Conservation (phyloP, 2,888 invertebrate species). For the Oscheius myriophilus region DNA sequence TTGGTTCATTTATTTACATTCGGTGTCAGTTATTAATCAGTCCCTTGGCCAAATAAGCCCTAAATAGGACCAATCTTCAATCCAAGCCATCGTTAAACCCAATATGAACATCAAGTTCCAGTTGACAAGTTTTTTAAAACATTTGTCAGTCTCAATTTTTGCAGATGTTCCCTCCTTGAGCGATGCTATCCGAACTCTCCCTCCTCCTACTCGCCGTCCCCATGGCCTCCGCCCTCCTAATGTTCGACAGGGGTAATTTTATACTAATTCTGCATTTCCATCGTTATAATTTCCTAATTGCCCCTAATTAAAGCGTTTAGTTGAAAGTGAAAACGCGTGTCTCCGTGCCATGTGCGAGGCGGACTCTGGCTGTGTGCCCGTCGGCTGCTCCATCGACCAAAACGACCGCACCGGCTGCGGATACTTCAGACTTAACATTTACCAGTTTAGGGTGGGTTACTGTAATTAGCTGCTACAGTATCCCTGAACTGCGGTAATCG, state of each 20-base stretch:
- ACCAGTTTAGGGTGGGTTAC: conserved; percentile 63
- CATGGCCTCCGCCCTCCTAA: conserved; percentile 29
- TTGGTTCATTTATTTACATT: no score
- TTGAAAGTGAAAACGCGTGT: conserved; percentile 63
- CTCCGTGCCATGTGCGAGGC: conserved; percentile 67
- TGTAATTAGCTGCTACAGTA: background rate
- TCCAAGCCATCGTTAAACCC: no score
- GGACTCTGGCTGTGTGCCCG: conserved; percentile 66
- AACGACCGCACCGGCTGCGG: conserved; percentile 67
- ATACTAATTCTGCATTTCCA: background rate
- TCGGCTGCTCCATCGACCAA: conserved; percentile 64
- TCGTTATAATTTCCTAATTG: background rate
- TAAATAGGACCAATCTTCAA: no score
- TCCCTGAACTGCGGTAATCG: background rate
- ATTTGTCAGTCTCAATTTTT: no score
- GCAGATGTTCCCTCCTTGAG: conserved; percentile 31
- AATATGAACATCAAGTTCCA: no score
- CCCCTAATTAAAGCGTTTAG: conserved; percentile 40
- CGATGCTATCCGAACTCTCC: conserved; percentile 20
- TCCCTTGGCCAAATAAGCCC: no score
- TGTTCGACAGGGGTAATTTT: conserved; percentile 34
- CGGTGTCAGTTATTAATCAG: no score
- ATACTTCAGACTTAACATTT: conserved; percentile 67
- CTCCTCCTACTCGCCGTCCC: conserved; percentile 20
- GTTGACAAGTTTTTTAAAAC: no score